Evolutionary conservation across 2,888 invertebrate species (phyloP).

Genomic region (Caenorhabditis sp.): DNA sequence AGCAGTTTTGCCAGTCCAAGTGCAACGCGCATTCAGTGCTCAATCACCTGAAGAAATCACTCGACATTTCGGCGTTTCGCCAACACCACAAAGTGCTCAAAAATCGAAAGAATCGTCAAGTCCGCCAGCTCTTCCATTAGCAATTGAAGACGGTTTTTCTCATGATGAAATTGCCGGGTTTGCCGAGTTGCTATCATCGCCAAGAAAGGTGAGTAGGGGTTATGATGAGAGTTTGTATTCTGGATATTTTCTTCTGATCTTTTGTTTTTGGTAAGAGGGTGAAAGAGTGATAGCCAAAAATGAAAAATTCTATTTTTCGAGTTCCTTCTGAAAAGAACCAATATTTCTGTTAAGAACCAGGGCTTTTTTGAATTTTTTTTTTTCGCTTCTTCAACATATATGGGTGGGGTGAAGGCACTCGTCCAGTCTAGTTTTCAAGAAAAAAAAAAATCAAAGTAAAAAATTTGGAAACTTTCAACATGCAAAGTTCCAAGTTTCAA

Average conservation of each 20-base stretch:
- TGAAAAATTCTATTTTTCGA: too few species aligned
- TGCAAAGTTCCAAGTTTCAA: too few species aligned
- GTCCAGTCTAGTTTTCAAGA: too few species aligned
- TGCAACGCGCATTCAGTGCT: constrained; percentile 47
- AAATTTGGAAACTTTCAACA: too few species aligned
- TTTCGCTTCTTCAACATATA: too few species aligned
- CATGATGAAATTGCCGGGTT: constrained; percentile 67
- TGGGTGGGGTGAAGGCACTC: too few species aligned
- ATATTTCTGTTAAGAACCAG: too few species aligned
- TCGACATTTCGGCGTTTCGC: constrained; percentile 44
- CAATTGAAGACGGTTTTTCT: constrained; percentile 66
- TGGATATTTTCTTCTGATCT: neutral
- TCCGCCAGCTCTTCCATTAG: constrained; percentile 21
- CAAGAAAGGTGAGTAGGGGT: constrained; percentile 57
- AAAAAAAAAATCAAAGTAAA: too few species aligned
- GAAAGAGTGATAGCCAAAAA: too few species aligned
- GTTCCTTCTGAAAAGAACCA: too few species aligned
- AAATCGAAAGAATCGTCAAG: neutral
- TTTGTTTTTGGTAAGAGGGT: too few species aligned
- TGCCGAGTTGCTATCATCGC: constrained; percentile 68
- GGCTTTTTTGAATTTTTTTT: too few species aligned
- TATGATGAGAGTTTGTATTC: neutral
- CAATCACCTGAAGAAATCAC: constrained; percentile 40
- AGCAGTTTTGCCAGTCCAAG: constrained; percentile 47
- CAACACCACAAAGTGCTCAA: constrained; percentile 16